Evolutionary conservation across 1,140 invertebrate species (phyloP), one percentile per base, ranked within the genome.

Genomic region (Drosophila jambulina): DNA sequence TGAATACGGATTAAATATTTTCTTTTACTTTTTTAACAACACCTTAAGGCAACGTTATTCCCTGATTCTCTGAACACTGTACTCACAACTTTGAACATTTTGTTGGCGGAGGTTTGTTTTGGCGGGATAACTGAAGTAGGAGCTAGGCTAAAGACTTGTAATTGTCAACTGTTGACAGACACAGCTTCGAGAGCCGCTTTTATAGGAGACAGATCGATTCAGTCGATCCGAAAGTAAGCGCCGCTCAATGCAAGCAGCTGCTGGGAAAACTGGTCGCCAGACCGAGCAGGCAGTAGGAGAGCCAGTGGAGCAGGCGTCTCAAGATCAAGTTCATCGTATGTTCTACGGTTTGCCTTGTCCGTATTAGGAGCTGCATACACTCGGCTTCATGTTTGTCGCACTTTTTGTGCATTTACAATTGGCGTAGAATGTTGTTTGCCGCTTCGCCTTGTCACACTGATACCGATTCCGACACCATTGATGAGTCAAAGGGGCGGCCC

Each of bases 61-160:
- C 17, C 32, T 23, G 19, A 10, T 15, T 46, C 13, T 13, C 5
- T 34, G 29, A 8, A n/a, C 23, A 23, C 13, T 17, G 56, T 82
- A 91, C 91, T 91, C 71, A 92, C 91, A 72, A 91, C 48, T 88
- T 92, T 92, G 80, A 80, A 91, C 91, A 92, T 92, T 81, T 80
- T 91, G 65, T 54, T 45, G 36, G 59, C 29, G 29, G 34, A 25
- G 34, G 53, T 38, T 23, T n/a, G 57, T 46, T 67, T 46, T 53
- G n/a, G 32, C 53, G 32, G 58, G 51, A 63, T 60, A 48, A 32
- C 17, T 42, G 46, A 42, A 49, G 45, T 56, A 49, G 29, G 46
- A 64, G 76, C 54, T 80, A 58, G 54, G 69, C 72, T 65, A 70
- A 68, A 78, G 74, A 68, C 75, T 75, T 62, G 65, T 64, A 76